Base-by-base conservation (phyloP, 2,113 vertebrate species). In the Takifugu flavidus region DNA sequence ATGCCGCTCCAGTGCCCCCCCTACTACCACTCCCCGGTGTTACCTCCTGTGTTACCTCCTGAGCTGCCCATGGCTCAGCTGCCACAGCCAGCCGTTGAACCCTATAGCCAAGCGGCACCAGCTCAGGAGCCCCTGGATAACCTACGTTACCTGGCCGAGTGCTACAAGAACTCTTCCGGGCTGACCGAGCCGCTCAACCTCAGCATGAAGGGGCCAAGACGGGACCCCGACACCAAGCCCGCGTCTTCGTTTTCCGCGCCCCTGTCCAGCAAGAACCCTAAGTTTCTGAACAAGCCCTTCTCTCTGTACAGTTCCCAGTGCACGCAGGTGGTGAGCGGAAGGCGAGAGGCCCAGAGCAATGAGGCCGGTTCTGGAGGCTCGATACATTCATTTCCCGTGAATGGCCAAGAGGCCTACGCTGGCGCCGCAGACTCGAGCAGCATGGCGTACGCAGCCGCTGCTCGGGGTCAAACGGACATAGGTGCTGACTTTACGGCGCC, bases 141-240 rank as follows among this genome's bases (percentile, higher is more conserved):
- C 25, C 55, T 92, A 39, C 88, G 91, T 13, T 63, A 26, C 61
- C 77, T 90, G 49, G 86, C 90, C 5, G 71, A 91, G 13, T 64
- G 68, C 52, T 91, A 91, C 71, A 89, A 82, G 49, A 79, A 64
- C 27, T 82, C 85, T 1, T 67, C 85, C 0, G 85, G 88, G 10
- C 49, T 84, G 74, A 11, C 56, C 0, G 89, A 91, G 59, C 91
- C 91, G 1, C 78, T 91, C 4, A 90, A 92, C 72, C 88, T 92
- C 2, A 90, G 89, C 43, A 3, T 62, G 4, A 91, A 88, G 58
- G 72, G 56, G 0, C 3, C 66, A 2, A 47, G 13, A 1, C 10
- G 1, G 13, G 82, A 78, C 13, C 13, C 53, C 0, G 26, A 55
- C 31, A 62, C 26, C 13, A 68, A 59, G 49, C 79, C 83, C 0